Evolutionary conservation across 1,140 invertebrate genomes (phyloP).

Genomic region (Orius insidiosus): DNA sequence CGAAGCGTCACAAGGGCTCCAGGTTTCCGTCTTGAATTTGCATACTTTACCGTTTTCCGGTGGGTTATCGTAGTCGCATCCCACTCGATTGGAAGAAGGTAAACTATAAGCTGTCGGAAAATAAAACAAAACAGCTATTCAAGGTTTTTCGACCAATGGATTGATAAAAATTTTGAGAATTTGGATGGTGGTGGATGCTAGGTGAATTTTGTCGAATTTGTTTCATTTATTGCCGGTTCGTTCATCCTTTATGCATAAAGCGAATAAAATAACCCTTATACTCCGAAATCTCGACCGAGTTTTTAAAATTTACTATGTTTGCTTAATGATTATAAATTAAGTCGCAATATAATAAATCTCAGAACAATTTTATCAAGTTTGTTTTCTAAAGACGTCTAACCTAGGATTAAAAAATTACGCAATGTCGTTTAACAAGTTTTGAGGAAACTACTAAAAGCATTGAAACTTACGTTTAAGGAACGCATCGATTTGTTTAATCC

Average conservation of each 20-base stretch:
- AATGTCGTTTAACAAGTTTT: neutral
- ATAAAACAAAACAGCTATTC: neutral
- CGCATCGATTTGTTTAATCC: slow-evolving; percentile 17
- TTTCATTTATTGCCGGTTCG: too few relatives aligned
- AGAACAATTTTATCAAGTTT: neutral
- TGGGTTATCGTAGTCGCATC: slow-evolving; percentile 41
- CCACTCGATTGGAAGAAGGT: slow-evolving; percentile 33
- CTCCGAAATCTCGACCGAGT: too few relatives aligned
- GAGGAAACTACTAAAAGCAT: neutral
- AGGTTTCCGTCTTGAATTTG: slow-evolving; percentile 29
- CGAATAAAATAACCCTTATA: too few relatives aligned
- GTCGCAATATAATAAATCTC: neutral
- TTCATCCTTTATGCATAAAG: too few relatives aligned
- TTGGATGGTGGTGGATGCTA: neutral
- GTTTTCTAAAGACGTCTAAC: neutral
- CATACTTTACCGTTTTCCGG: slow-evolving; percentile 43
- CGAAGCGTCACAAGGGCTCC: slow-evolving; percentile 41
- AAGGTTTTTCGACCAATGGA: too few relatives aligned
- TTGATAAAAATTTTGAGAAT: neutral
- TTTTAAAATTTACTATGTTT: too few relatives aligned
- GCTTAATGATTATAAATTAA: neutral
- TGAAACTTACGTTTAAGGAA: slow-evolving; percentile 16
- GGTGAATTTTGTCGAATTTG: too few relatives aligned
- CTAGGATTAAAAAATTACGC: neutral
- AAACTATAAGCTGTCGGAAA: neutral